Evolutionary conservation across 2,797 vertebrate genomes (phyloP).

Genomic region (Apogon hyalosoma): DNA sequence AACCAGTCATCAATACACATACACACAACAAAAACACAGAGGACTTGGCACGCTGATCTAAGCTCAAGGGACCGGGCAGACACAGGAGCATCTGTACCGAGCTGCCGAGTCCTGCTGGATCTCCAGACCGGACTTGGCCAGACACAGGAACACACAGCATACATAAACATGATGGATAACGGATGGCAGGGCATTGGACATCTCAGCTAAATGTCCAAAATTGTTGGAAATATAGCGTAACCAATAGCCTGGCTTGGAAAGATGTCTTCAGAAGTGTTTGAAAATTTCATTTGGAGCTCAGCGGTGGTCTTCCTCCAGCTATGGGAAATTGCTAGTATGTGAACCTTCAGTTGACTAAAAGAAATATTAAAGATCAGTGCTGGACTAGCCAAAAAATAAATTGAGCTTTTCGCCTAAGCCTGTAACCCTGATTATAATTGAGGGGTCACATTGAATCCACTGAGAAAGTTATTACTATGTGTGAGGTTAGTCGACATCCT

Average conservation of each 20-base stretch:
- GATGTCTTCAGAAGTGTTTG: conserved; percentile 7
- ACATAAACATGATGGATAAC: conserved; percentile 41
- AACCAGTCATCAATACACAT: conserved; percentile 31
- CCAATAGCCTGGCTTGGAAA: conserved; percentile 4
- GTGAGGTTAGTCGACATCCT: not conserved
- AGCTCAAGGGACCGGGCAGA: conserved; percentile 58
- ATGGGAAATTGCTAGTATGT: conserved; percentile 33
- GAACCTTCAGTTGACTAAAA: conserved; percentile 2
- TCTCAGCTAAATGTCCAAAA: conserved; percentile 35
- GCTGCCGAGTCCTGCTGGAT: conserved; percentile 36
- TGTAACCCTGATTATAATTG: not conserved
- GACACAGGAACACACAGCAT: conserved; percentile 29
- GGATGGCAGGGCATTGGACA: conserved; percentile 15
- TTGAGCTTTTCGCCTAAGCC: conserved; percentile 28
- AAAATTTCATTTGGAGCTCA: conserved; percentile 23
- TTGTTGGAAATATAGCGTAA: conserved; percentile 31
- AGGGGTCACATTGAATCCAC: conserved; percentile 12
- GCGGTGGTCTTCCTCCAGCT: conserved; percentile 12
- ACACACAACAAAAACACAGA: conserved; percentile 61
- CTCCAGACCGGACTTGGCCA: conserved; percentile 36
- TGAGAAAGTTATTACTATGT: not conserved
- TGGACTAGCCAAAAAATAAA: conserved; percentile 13
- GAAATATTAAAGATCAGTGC: conserved; percentile 31
- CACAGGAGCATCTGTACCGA: conserved; percentile 73
- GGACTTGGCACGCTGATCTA: conserved; percentile 57